phyloP scores from a whole-genome alignment of 2,797 vertebrate species.

The Xenentodon cancila region DNA sequence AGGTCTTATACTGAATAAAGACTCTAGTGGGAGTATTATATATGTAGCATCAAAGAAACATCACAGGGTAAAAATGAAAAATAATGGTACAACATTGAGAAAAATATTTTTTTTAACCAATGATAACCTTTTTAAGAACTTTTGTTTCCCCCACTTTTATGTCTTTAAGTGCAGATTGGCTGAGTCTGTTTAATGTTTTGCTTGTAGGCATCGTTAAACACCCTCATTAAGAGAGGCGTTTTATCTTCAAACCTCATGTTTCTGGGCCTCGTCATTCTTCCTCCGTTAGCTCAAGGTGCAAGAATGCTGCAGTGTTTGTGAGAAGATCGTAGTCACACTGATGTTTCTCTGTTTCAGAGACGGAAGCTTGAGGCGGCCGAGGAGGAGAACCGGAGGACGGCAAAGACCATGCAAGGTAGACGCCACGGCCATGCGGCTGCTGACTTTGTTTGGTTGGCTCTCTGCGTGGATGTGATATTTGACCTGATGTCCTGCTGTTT shows the following conservation, averaged over 20 bases:
- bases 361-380: slow-evolving; percentile 80
- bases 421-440: accelerated
- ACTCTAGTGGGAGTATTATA: too few relatives aligned
- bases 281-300: slow-evolving; percentile 57
- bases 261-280: slow-evolving; percentile 42
- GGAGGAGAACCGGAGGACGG: slow-evolving; percentile 74
- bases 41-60: too few relatives aligned
- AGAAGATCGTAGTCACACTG: slow-evolving; percentile 37
- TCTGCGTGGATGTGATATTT: accelerated
- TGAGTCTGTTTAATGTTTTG: slow-evolving; percentile 19
- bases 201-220: slow-evolving; percentile 41
- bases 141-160: not conserved
- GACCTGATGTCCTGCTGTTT: slow-evolving; percentile 12
- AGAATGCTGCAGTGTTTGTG: slow-evolving; percentile 51
- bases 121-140: too few relatives aligned
- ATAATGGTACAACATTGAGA: too few relatives aligned
- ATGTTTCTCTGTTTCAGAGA: slow-evolving; percentile 79
- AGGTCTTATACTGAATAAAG: too few relatives aligned
- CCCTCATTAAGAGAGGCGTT: slow-evolving; percentile 46
- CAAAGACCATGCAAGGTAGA: slow-evolving; percentile 82
- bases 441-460: not conserved
- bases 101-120: too few relatives aligned
- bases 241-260: slow-evolving; percentile 49
- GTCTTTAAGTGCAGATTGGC: not conserved
- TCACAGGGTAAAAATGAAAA: too few relatives aligned